Evolutionary conservation across 2,113 vertebrate genomes (phyloP).

Genomic region (Bagarius yarrelli): DNA sequence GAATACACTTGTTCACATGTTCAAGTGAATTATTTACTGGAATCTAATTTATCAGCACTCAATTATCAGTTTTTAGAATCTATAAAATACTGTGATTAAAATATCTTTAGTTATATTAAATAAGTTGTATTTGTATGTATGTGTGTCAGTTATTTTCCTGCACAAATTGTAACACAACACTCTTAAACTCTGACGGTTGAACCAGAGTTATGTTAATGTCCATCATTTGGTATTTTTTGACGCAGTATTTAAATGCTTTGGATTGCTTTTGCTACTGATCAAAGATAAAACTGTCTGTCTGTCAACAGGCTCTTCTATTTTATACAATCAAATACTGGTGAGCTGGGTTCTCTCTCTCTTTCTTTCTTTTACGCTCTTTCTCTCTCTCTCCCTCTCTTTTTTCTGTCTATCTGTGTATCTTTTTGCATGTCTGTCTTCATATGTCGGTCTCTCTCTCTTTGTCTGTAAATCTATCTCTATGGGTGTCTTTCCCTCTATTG

Average conservation of each 20-base stretch:
- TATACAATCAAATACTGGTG: background rate
- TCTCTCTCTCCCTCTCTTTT: background rate
- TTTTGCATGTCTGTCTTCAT: too few species aligned
- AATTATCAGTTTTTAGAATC: too few species aligned
- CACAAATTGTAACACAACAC: background rate
- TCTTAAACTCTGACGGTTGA: background rate
- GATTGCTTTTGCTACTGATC: conserved; percentile 19
- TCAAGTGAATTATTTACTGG: background rate
- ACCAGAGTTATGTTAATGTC: conserved; percentile 8
- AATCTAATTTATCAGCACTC: background rate
- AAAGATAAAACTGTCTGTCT: conserved; percentile 34
- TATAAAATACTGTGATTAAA: too few species aligned
- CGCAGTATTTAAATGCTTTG: conserved; percentile 33
- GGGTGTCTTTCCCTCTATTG: too few species aligned
- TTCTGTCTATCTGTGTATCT: background rate
- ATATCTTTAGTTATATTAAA: too few species aligned
- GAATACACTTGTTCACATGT: background rate
- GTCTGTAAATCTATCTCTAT: background rate
- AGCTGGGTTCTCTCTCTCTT: background rate
- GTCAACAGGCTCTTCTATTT: conserved; percentile 28
- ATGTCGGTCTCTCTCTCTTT: background rate
- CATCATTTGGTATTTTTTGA: conserved; percentile 20
- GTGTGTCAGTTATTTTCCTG: background rate
- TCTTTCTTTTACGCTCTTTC: background rate
- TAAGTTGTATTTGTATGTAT: background rate